Evolutionary conservation across 1,140 invertebrate species (phyloP).

Genomic region (Saccostrea glomerata): DNA sequence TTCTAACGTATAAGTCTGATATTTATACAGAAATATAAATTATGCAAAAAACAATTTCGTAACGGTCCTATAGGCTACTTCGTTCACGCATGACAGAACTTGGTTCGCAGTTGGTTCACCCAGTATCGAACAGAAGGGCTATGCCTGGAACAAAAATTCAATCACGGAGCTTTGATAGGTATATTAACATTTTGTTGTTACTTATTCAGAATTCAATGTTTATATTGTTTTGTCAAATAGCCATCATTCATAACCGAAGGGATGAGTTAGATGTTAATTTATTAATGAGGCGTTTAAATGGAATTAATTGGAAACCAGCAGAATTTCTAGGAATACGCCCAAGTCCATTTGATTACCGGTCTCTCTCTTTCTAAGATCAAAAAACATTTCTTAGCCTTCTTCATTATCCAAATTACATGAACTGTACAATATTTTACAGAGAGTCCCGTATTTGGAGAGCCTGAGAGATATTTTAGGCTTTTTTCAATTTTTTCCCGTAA

Average conservation of each 20-base stretch:
- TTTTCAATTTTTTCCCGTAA: too few species aligned
- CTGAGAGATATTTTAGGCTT: too few species aligned
- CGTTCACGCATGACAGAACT: neutral
- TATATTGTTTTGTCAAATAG: neutral
- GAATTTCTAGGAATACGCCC: neutral
- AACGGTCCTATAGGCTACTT: constrained; percentile 20
- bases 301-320: neutral
- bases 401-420: too few species aligned
- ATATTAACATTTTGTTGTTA: neutral
- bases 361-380: neutral
- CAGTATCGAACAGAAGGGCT: neutral
- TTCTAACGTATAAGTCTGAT: neutral
- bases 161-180: neutral
- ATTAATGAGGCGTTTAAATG: neutral
- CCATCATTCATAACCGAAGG: neutral
- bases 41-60: constrained; percentile 21
- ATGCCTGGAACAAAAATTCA: neutral
- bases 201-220: constrained; percentile 19
- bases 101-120: constrained; percentile 20
- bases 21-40: constrained; percentile 28
- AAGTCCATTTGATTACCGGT: neutral
- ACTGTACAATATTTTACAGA: too few species aligned
- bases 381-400: too few species aligned
- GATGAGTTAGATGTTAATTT: neutral
- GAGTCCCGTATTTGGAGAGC: too few species aligned